Evolutionary conservation across 2,797 vertebrate genomes (phyloP).

Genomic region (Artibeus jamaicensis): DNA sequence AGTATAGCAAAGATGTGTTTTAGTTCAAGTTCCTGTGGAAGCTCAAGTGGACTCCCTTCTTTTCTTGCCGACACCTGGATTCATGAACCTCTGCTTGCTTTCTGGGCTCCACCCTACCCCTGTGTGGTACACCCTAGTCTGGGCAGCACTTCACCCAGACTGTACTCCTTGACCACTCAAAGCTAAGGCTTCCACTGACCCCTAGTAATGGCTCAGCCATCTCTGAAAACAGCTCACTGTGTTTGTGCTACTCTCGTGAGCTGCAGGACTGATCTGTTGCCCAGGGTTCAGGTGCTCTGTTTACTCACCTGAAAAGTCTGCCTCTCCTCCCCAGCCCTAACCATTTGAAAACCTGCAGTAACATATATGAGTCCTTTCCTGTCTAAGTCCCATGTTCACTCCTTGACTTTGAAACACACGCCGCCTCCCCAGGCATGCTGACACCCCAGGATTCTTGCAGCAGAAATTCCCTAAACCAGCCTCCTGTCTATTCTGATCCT

Average conservation of each 20-base stretch:
- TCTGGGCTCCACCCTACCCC: no score
- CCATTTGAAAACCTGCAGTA: not conserved
- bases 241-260: not conserved
- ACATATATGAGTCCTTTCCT: not conserved
- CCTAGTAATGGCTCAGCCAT: not conserved
- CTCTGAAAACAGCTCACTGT: not conserved
- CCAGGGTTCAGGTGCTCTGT: not conserved
- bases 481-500: not conserved
- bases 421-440: not conserved
- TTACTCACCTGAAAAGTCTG: not conserved
- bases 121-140: not conserved
- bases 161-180: no score
- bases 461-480: not conserved
- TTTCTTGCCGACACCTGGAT: not conserved
- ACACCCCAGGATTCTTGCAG: not conserved
- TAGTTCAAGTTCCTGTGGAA: not conserved
- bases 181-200: not conserved
- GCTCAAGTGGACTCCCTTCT: not conserved
- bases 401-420: not conserved
- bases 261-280: not conserved
- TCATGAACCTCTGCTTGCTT: not conserved
- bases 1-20: not conserved
- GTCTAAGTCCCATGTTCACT: not conserved
- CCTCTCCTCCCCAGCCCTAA: not conserved
- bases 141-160: not conserved